phyloP scores from a whole-genome alignment of 1,140 invertebrate species.

The Meloidogyne hapla region DNA sequence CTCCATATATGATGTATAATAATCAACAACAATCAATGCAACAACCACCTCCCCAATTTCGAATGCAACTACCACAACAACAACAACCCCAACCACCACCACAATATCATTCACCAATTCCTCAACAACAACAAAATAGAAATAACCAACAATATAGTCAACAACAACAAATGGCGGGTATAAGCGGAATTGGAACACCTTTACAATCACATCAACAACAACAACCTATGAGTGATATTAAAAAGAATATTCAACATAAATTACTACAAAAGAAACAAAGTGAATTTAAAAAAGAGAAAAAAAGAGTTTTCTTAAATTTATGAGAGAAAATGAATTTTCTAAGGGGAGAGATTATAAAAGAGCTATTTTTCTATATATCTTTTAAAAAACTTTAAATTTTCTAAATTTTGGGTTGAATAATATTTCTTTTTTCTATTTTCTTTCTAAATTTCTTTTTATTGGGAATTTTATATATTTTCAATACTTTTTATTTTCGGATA shows the following conservation, averaged over 20 bases:
- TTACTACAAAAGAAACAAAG: neutral
- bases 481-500: too few species aligned
- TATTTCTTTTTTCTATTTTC: too few species aligned
- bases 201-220: neutral
- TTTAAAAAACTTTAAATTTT: too few species aligned
- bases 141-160: neutral
- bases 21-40: conserved; percentile 3
- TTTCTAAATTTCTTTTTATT: too few species aligned
- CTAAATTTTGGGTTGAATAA: too few species aligned
- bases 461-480: too few species aligned
- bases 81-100: conserved; percentile 6
- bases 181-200: neutral
- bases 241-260: neutral
- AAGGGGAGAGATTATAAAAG: too few species aligned
- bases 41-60: neutral
- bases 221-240: neutral
- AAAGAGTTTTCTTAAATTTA: neutral
- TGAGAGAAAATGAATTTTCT: neutral
- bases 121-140: neutral
- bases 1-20: conserved; percentile 5
- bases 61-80: neutral
- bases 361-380: too few species aligned
- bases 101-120: neutral
- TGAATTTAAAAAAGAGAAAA: neutral
- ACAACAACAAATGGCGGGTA: neutral